These are phyloP conservation scores for Phyllotreta cruciferae DNA, from an alignment of 2,888 invertebrate species.

Conservation along the genomic window DNA sequence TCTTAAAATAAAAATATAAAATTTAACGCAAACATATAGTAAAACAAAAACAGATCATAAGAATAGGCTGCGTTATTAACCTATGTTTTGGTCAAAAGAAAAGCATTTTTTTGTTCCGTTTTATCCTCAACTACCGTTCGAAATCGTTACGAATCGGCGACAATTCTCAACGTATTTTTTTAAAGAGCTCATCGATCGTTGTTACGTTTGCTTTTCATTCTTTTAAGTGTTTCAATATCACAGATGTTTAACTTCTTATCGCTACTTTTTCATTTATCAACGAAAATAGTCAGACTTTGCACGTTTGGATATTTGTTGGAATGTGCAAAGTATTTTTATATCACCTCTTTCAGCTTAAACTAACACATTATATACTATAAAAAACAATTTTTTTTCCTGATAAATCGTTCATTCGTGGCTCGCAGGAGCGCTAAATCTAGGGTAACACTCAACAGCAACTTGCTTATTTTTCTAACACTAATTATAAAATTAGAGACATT, in stretches of 20 bases:
- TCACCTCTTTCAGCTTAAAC: constrained; percentile 30
- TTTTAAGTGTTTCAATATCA: constrained; percentile 54
- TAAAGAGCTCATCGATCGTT: constrained; percentile 31
- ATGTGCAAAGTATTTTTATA: constrained; percentile 37
- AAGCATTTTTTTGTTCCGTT: constrained; percentile 15
- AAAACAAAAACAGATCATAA: constrained; percentile 24
- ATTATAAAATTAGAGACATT: background rate
- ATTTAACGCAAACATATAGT: constrained; percentile 3
- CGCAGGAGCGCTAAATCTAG: background rate
- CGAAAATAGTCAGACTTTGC: constrained; percentile 38
- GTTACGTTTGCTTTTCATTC: constrained; percentile 38
- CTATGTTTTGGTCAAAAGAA: constrained; percentile 29
- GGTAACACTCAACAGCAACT: background rate
- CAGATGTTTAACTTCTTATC: constrained; percentile 61
- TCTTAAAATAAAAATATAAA: constrained; percentile 12
- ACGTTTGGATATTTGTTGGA: constrained; percentile 36
- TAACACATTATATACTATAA: constrained; percentile 19
- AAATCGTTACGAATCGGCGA: constrained; percentile 32
- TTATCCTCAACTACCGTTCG: constrained; percentile 6
- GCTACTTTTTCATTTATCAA: constrained; percentile 47
- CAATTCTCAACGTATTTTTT: constrained; percentile 20
- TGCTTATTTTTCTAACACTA: background rate
- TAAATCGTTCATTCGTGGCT: constrained; percentile 16
- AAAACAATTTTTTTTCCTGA: constrained; percentile 3
- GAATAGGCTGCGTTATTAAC: constrained; percentile 14